These are phyloP conservation scores for Romanogobio albipinnatus DNA, from an alignment of 2,113 vertebrate genomes.

Conservation along the genomic window DNA sequence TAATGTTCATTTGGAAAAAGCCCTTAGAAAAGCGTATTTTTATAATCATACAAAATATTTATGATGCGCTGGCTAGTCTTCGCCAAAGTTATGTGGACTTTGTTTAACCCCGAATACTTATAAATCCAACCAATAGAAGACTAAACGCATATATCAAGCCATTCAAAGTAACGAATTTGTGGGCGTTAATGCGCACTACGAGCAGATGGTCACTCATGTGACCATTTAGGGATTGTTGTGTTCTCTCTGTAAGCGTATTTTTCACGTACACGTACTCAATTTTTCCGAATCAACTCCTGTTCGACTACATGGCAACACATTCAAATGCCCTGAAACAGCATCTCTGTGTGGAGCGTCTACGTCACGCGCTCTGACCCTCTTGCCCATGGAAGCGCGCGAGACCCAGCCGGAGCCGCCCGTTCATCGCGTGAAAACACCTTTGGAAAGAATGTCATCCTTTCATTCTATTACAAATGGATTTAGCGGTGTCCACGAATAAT, in stretches of 20 bases:
- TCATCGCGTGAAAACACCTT: slow-evolving; percentile 3
- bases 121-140: background rate
- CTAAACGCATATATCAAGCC: background rate
- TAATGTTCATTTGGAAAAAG: background rate
- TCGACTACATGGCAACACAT: slow-evolving; percentile 40
- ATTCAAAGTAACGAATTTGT: slow-evolving; percentile 20
- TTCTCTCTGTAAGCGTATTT: background rate
- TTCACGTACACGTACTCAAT: background rate
- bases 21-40: background rate
- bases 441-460: slow-evolving; percentile 23
- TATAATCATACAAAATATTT: slow-evolving; percentile 21
- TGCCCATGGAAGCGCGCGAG: slow-evolving; percentile 51
- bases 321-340: slow-evolving; percentile 36
- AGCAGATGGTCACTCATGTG: slow-evolving; percentile 12
- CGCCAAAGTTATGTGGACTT: slow-evolving; percentile 14
- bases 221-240: background rate
- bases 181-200: slow-evolving; percentile 8
- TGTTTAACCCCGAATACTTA: background rate
- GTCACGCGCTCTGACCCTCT: slow-evolving; percentile 54
- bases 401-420: slow-evolving; percentile 46
- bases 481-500: background rate
- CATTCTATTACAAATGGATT: slow-evolving; percentile 15
- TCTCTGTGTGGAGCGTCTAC: slow-evolving; percentile 45
- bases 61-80: background rate
- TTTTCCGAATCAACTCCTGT: background rate